phyloP scores from a whole-genome alignment of 2,113 vertebrate species.

The Genyomyrus donnyi region DNA sequence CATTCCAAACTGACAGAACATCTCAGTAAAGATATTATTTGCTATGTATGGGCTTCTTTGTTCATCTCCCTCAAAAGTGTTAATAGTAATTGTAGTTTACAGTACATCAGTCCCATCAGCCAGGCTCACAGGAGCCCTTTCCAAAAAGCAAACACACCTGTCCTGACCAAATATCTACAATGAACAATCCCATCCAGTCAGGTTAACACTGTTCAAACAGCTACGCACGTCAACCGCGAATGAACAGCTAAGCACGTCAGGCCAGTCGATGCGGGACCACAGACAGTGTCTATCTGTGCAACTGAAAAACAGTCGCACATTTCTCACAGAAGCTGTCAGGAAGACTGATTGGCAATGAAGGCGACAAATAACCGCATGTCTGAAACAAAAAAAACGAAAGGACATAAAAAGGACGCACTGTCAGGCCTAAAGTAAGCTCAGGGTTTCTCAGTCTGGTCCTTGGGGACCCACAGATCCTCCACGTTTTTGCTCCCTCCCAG shows the following conservation, averaged over 20 bases:
- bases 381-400: neutral
- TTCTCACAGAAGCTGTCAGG: neutral
- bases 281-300: neutral
- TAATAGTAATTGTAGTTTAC: neutral
- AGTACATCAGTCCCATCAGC: neutral
- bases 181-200: neutral
- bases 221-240: too few relatives aligned
- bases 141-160: neutral
- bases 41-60: neutral
- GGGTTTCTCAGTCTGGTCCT: neutral
- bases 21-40: neutral
- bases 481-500: neutral
- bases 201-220: neutral
- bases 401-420: constrained; percentile 4
- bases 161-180: neutral
- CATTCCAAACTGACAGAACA: neutral
- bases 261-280: neutral
- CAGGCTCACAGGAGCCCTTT: neutral
- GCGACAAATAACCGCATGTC: neutral
- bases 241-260: neutral
- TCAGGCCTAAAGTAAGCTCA: neutral
- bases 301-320: neutral
- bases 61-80: neutral
- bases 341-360: neutral
- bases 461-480: neutral